These are phyloP conservation scores for Charaxes varanes DNA, from an alignment of 1,140 invertebrate genomes.

Conservation along the genomic window DNA sequence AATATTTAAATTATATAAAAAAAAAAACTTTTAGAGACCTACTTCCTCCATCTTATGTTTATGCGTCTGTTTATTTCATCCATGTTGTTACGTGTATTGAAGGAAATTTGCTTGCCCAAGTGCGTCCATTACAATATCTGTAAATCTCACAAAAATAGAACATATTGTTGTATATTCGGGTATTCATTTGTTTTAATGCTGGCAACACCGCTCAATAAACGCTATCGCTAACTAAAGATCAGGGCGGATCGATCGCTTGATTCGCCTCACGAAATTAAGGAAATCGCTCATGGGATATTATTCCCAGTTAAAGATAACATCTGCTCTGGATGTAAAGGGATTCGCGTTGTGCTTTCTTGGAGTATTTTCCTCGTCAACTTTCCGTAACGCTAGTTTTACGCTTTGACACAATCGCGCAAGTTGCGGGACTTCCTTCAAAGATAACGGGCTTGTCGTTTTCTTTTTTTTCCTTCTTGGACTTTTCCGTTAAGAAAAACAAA, in stretches of 20 bases:
- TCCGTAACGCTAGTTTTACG: constrained; percentile 18
- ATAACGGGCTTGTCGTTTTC: constrained; percentile 8
- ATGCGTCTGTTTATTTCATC: no score
- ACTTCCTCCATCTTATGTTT: no score
- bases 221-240: constrained; percentile 66
- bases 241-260: constrained; percentile 65
- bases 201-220: no score
- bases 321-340: constrained; percentile 53
- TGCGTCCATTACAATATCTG: no score
- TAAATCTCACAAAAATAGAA: no score
- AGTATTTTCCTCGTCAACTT: constrained; percentile 31
- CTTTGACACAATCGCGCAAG: constrained; percentile 18
- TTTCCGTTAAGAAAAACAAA: constrained; percentile 2
- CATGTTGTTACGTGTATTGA: no score
- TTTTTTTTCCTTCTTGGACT: constrained; percentile 9
- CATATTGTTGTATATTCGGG: no score
- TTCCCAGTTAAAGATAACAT: constrained; percentile 60
- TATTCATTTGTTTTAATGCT: no score
- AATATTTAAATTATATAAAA: no score
- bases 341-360: constrained; percentile 43
- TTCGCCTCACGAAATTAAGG: constrained; percentile 70
- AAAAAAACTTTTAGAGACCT: no score
- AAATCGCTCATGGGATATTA: constrained; percentile 73
- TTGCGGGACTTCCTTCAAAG: constrained; percentile 6
- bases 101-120: no score